Evolutionary conservation across 2,113 vertebrate genomes (phyloP).

Genomic region (Taxidea taxus): DNA sequence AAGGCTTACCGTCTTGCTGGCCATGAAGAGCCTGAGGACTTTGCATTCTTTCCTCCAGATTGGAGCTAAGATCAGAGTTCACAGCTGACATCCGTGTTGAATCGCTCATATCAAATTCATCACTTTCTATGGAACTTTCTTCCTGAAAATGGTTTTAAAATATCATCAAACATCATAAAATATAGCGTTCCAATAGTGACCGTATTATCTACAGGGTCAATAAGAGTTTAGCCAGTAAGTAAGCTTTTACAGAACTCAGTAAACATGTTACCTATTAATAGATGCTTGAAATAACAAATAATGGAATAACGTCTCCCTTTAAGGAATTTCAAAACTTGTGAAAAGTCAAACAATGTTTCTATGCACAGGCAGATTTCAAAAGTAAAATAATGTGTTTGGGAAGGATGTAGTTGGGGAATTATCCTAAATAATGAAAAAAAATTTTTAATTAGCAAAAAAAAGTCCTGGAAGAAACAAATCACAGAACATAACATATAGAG

Average conservation of each 20-base stretch:
- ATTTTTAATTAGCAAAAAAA: neutral
- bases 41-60: slow-evolving; percentile 90
- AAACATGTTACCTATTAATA: neutral
- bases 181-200: neutral
- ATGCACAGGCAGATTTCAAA: neutral
- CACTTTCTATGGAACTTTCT: slow-evolving; percentile 90
- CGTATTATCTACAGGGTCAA: neutral
- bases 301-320: neutral
- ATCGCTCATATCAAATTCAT: slow-evolving; percentile 91
- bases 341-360: neutral
- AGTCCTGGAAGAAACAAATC: neutral
- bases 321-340: neutral
- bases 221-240: neutral
- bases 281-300: slow-evolving; percentile 18
- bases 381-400: neutral
- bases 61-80: slow-evolving; percentile 91
- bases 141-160: slow-evolving; percentile 81
- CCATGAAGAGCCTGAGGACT: slow-evolving; percentile 88
- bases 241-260: neutral
- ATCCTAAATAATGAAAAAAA: neutral
- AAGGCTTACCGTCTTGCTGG: slow-evolving; percentile 88
- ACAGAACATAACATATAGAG: neutral
- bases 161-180: slow-evolving; percentile 49
- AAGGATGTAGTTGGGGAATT: neutral
- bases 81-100: slow-evolving; percentile 91